Conservation (phyloP, 2,113 vertebrate species). For the Harpagus bidentatus region DNA sequence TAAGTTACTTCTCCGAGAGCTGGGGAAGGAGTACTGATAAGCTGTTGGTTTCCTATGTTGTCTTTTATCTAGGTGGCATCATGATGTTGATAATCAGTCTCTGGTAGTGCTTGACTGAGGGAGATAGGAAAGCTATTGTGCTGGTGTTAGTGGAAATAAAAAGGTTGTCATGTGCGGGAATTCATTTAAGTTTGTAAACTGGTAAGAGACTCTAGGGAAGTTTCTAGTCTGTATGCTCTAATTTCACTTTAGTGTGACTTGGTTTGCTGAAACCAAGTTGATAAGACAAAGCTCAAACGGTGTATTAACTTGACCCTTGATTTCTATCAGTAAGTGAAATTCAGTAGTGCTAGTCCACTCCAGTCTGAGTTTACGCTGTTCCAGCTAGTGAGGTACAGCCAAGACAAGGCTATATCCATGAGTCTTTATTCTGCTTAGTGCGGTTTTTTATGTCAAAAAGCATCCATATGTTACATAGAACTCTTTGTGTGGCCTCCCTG, state of each 20-base stretch:
- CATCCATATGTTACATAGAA: not conserved
- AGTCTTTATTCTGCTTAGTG: not conserved
- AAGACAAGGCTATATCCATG: not conserved
- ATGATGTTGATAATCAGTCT: not conserved
- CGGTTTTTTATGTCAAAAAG: not conserved
- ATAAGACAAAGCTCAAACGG: not conserved
- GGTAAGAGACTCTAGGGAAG: not conserved
- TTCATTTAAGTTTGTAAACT: not conserved
- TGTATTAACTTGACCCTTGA: not conserved
- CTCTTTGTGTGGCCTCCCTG: not conserved
- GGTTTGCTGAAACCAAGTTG: not conserved
- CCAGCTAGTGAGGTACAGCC: not conserved
- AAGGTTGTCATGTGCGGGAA: not conserved
- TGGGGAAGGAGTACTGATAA: not conserved
- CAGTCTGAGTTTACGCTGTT: not conserved
- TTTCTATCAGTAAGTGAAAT: not conserved
- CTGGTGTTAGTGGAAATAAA: not conserved
- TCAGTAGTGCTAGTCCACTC: not conserved
- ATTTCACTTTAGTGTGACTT: not conserved
- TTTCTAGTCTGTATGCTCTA: not conserved
- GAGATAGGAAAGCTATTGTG: not conserved
- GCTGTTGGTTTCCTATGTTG: not conserved
- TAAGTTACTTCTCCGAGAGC: not conserved
- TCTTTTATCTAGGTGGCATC: slow-evolving; percentile 7
- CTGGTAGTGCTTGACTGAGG: not conserved